Percentiles rank a stretch among this genome's conserved stretches.
Evolutionary conservation across 2,113 vertebrate species (phyloP).

Genomic region (Oryctolagus cuniculus): mOryCun1.1 NC_091447.1:31245501-31246000

Average conservation of each 20-base stretch:
- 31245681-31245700: background rate
- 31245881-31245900: background rate
- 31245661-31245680: background rate
- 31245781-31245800: background rate
- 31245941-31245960: background rate
- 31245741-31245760: background rate
- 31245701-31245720: background rate
- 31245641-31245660: background rate
- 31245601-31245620: background rate
- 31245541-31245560: background rate
- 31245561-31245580: background rate
- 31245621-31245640: background rate
- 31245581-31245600: background rate
- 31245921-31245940: background rate
- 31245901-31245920: background rate
- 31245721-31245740: background rate
- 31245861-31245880: background rate
- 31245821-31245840: background rate
- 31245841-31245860: background rate
- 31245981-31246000: too few species aligned
- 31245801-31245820: background rate
- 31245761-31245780: background rate
- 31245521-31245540: background rate
- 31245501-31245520: background rate
- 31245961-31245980: background rate